Conservation (phyloP, 2,113 vertebrate genomes). For the Montifringilla adamsi region DNA sequence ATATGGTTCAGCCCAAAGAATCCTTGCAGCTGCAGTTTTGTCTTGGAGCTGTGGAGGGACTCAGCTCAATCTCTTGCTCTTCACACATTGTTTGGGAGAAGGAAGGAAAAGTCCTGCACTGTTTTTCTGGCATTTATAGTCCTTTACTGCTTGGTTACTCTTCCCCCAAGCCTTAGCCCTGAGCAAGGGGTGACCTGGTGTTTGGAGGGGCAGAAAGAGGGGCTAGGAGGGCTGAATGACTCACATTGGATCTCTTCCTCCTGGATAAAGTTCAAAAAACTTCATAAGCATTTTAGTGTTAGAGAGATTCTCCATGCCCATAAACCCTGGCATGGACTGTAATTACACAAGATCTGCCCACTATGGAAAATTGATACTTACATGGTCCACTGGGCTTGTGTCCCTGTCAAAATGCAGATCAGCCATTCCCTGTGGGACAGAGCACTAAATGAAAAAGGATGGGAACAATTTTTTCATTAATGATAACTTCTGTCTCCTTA, state of each 20-base stretch:
- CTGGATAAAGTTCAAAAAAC: slow-evolving; percentile 37
- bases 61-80: neutral
- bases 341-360: slow-evolving; percentile 39
- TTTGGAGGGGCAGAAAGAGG: neutral
- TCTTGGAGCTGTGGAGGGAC: neutral
- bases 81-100: neutral
- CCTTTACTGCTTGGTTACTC: neutral
- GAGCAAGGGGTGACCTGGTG: neutral
- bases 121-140: neutral
- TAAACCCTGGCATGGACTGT: slow-evolving; percentile 41
- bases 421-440: neutral
- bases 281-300: slow-evolving; percentile 39
- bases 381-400: slow-evolving; percentile 21
- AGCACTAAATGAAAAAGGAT: neutral
- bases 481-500: neutral
- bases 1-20: neutral
- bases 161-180: neutral
- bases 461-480: neutral
- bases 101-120: rapidly evolving
- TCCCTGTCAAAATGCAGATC: slow-evolving; percentile 53
- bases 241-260: neutral
- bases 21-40: neutral
- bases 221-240: neutral
- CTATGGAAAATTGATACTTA: slow-evolving; percentile 54
- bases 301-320: neutral